Evolutionary conservation across 2,797 vertebrate genomes (phyloP).

Genomic region (Clarias platycephalus): DNA sequence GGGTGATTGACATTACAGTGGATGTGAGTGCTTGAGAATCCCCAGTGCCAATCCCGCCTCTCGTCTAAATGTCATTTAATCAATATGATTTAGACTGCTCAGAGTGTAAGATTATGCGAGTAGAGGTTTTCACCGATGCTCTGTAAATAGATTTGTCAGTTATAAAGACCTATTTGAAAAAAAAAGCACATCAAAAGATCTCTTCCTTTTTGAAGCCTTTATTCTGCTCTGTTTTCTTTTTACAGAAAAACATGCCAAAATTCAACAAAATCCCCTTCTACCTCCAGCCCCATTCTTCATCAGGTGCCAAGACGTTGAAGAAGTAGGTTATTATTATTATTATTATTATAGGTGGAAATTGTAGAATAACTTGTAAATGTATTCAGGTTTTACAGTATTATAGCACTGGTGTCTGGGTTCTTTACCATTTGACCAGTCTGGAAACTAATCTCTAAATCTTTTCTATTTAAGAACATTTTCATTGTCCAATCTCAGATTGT

Average conservation of each 20-base stretch:
- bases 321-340: conserved; percentile 79
- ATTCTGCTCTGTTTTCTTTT: conserved; percentile 43
- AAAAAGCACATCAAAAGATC: neutral
- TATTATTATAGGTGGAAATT: neutral
- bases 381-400: neutral
- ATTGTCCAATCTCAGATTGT: neutral
- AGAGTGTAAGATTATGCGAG: neutral
- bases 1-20: conserved; percentile 99
- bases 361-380: no score
- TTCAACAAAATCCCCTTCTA: conserved; percentile 99
- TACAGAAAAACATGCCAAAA: conserved; percentile 99
- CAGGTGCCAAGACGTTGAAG: conserved; percentile 97
- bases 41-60: neutral
- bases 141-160: no score
- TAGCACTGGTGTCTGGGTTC: neutral
- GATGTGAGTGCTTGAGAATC: conserved; percentile 82
- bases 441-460: neutral
- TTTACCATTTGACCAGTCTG: neutral
- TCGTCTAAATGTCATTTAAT: neutral
- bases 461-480: neutral
- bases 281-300: conserved; percentile 98
- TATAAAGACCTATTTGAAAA: neutral
- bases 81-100: neutral
- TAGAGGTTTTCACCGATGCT: neutral
- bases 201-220: neutral